These are phyloP conservation scores for Philereme vetulata DNA, from an alignment of 2,888 invertebrate genomes.

Conservation along the genomic window DNA sequence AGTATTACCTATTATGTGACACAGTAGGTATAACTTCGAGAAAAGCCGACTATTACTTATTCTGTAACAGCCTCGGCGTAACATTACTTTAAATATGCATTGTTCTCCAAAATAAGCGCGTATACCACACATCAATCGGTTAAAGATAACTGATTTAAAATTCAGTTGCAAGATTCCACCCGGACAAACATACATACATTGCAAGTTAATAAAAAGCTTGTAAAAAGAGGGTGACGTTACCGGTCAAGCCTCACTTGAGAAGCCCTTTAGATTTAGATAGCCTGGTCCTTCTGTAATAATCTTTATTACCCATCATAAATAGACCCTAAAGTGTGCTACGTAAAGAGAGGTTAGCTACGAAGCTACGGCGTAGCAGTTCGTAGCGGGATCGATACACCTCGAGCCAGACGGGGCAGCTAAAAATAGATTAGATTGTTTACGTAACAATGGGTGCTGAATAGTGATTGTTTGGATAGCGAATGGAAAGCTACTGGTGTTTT, in stretches of 20 bases:
- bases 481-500: slow-evolving; percentile 21
- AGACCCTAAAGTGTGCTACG: slow-evolving; percentile 12
- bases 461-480: slow-evolving; percentile 23
- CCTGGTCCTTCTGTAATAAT: background rate
- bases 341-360: slow-evolving; percentile 16
- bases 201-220: no score
- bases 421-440: slow-evolving; percentile 44
- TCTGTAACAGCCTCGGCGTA: no score
- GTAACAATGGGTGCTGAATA: slow-evolving; percentile 26
- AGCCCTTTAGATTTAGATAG: slow-evolving; percentile 16
- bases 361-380: slow-evolving; percentile 32
- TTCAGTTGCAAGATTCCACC: no score
- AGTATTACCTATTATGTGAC: no score
- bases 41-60: no score
- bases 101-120: no score
- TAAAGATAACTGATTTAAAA: no score
- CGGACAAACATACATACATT: no score
- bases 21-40: no score
- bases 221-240: slow-evolving; percentile 5
- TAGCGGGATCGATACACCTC: slow-evolving; percentile 42
- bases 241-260: slow-evolving; percentile 7
- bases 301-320: slow-evolving; percentile 14
- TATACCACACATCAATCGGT: no score
- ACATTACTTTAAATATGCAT: no score
- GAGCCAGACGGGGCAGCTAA: slow-evolving; percentile 31